Base-by-base conservation (phyloP, 92 coral and sea anemone species). In the Palythoa grandiflora region DNA sequence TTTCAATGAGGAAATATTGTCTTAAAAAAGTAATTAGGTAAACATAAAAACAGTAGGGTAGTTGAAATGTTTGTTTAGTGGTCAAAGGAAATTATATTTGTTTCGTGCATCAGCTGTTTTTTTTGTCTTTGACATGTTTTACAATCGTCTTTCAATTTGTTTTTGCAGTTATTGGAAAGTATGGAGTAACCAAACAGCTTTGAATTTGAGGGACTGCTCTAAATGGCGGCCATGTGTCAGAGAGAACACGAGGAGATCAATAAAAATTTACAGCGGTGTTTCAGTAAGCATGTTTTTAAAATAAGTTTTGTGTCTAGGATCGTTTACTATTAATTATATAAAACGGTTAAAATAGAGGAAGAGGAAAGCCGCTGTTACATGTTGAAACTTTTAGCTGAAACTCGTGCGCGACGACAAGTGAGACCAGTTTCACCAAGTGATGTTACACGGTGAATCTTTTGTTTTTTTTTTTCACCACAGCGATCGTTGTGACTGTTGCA, bases 181-280 rank as follows among this genome's bases (percentile, higher is more conserved):
- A 38, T 59, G 53, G 84, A 57, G 71, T 59, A 78, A 36, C 38
- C 70, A 65, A 57, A 28, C 71, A 78, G 28, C 61, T 78, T 37
- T 17, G 28, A 15, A 15, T 37, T 60, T 50, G 36, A 55, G 68
- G 61, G 51, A 44, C 5, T 57, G n/a, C 71, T 57, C 14, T 57
- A 35, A 38, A 57, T 55, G 52, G 38, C 16, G 84, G 84, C 15
- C 48, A 78, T 36, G 52, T 55, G 68, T 48, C 20, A 16, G 13
- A 39, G 53, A 57, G 39, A 53, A 17, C 36, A 55, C 8, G 17
- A 38, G 50, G 28, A 57, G 51, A 78, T 78, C 84, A 38, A n/a
- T 14, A 65, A 57, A n/a, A 9, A 35, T 12, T 55, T 36, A n/a
- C 35, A 55, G 16, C 53, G 38, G 9, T 14, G 44, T 6, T 78